A percentile compares a stretch with the other conserved stretches of the same genome.
These are phyloP conservation scores for Columba livia DNA, from an alignment of 2,113 vertebrate genomes.

Conservation along the genomic window DNA sequence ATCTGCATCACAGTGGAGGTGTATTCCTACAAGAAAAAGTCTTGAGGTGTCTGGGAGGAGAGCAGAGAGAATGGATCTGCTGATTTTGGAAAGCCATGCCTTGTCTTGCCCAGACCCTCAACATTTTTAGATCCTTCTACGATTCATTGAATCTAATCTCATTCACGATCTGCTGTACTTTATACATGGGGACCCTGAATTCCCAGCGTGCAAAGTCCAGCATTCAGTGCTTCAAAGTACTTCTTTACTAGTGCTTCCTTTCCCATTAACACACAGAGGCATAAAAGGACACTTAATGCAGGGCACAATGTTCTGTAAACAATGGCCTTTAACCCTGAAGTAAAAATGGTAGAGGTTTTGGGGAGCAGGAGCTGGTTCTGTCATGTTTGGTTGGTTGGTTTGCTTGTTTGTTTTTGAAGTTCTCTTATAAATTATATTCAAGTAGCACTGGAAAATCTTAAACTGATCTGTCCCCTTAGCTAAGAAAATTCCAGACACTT, in stretches of 20 bases:
- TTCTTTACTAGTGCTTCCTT: background rate
- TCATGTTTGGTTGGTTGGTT: background rate
- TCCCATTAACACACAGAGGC: background rate
- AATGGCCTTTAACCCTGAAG: background rate
- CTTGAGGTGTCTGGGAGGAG: background rate
- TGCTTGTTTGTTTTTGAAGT: background rate
- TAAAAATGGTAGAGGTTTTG: background rate
- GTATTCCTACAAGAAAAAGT: rapidly evolving
- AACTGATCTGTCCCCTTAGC: background rate
- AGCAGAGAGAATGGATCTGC: background rate
- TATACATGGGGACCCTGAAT: background rate
- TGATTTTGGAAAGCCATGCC: background rate
- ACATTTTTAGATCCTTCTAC: background rate
- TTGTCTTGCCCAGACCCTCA: background rate
- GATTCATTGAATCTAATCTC: background rate
- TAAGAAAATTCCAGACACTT: constrained; percentile 53
- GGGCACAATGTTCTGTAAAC: background rate
- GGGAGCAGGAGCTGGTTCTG: background rate
- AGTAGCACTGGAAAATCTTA: constrained; percentile 31
- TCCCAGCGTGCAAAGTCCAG: background rate
- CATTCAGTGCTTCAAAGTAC: background rate
- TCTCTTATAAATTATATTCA: background rate
- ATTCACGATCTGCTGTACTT: background rate
- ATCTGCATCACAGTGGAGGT: background rate
- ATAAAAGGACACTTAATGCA: background rate